These are phyloP conservation scores for Eupithecia exiguata DNA, from an alignment of 2,888 invertebrate species.

Conservation along the genomic window DNA sequence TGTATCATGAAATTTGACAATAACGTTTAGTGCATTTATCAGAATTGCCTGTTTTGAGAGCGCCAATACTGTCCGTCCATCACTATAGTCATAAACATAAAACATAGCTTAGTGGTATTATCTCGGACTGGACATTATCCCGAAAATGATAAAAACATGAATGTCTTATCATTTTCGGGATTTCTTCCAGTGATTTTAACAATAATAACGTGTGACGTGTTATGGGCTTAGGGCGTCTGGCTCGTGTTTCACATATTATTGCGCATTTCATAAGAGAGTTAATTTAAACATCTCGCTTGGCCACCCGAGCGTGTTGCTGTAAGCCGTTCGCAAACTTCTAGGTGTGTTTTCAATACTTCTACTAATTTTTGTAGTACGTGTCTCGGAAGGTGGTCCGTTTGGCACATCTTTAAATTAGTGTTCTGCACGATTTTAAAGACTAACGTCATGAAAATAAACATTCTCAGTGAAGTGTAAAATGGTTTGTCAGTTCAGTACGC, in stretches of 20 bases:
- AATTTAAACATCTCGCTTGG: constrained; percentile 64
- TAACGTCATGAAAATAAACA: constrained; percentile 58
- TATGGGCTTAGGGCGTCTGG: constrained; percentile 31
- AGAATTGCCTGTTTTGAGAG: neutral
- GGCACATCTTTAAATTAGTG: constrained; percentile 47
- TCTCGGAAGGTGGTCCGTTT: constrained; percentile 55
- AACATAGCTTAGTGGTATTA: neutral
- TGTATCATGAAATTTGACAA: neutral
- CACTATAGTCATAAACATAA: neutral
- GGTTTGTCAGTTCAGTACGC: constrained; percentile 57
- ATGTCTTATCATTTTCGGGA: neutral
- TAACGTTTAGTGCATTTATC: constrained; percentile 6
- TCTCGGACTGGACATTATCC: no score
- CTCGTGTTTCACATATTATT: constrained; percentile 60
- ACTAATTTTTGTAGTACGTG: constrained; percentile 22
- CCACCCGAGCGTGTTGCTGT: constrained; percentile 62
- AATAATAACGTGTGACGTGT: neutral
- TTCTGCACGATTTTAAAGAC: constrained; percentile 62
- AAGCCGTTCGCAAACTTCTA: constrained; percentile 48
- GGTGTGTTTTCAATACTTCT: constrained; percentile 36
- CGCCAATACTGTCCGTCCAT: neutral
- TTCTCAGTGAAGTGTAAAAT: constrained; percentile 64
- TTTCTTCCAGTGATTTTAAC: constrained; percentile 14
- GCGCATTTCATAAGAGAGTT: constrained; percentile 62
- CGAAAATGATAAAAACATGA: no score